Base-by-base conservation (phyloP, 2,797 vertebrate genomes). In the Enteromius viviparus region DNA sequence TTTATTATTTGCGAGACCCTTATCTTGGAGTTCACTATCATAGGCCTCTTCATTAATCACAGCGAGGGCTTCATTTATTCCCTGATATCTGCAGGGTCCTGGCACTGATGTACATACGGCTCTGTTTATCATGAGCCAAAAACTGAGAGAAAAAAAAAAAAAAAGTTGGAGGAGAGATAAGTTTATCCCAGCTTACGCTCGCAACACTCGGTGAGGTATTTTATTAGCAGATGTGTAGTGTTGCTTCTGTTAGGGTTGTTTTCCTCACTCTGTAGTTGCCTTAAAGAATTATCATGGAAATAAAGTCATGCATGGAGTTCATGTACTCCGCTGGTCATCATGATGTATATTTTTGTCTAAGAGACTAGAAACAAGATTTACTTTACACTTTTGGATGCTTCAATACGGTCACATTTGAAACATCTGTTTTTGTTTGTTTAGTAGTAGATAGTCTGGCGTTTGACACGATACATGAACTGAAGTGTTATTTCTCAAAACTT, bases 1-100 rank as follows among this genome's bases (percentile, higher is more conserved):
- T 95, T 94, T 95, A 94, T 94, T 94, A 93, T 95, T 94, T 94
- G 92, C 90, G 91, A 94, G 93, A 92, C 91, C 87, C 92, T 94
- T 96, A 95, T 95, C 93, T 76, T 91, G 89, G 90, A 93, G 92
- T 94, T 95, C 92, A 89, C 93, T 94, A 93, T 95, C 93, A 88
- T 86, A 86, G 83, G 85, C 87, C 92, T 92, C 92, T 94, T 94
- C 94, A 95, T 96, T 95, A 95, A 95, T 96, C 95, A 95, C 92
- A 14, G 12, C 89, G 87, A 87, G 87, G 90, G 92, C 90, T 93
- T 94, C 93, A 94, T 95, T 94, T 95, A 91, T 94, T 94, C 90
- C 85, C 89, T 94, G 93, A 95, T 95, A 95, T 92, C 91, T 87
- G 88, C 81, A 29, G 88, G 91, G 94, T 93, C 92, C 91, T 94